Evolutionary conservation across 2,888 invertebrate species (phyloP).

Genomic region (Platycnemis pennipes): DNA sequence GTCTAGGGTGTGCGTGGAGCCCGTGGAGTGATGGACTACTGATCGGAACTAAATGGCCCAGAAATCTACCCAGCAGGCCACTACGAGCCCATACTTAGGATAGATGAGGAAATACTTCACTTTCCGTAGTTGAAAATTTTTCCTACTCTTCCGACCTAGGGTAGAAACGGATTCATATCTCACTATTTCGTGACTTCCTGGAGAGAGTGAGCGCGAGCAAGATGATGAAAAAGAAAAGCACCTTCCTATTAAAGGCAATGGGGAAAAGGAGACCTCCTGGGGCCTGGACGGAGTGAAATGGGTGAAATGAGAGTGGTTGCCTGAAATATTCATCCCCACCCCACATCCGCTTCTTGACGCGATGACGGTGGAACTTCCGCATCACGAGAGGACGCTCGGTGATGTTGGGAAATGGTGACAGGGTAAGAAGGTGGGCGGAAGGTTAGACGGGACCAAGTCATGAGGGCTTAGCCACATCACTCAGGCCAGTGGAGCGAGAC

Average conservation of each 20-base stretch:
- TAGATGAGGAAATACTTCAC: too few species aligned
- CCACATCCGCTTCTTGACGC: not conserved
- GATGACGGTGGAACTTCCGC: not conserved
- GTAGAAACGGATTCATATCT: not conserved
- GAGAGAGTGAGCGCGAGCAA: too few species aligned
- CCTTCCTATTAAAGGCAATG: not conserved
- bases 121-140: too few species aligned
- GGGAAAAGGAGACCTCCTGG: not conserved
- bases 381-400: not conserved
- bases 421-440: not conserved
- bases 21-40: too few species aligned
- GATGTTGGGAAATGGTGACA: too few species aligned
- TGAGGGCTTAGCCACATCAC: not conserved
- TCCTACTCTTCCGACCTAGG: too few species aligned
- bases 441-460: not conserved
- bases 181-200: not conserved
- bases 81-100: too few species aligned
- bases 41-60: too few species aligned
- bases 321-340: not conserved
- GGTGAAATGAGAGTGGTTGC: not conserved
- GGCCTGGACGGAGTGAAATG: not conserved
- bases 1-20: too few species aligned
- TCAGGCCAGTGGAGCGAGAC: not conserved
- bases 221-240: not conserved
- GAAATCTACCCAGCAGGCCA: too few species aligned